phyloP scores from a whole-genome alignment of 2,113 vertebrate genomes.

The Cyprinus carpio region DNA sequence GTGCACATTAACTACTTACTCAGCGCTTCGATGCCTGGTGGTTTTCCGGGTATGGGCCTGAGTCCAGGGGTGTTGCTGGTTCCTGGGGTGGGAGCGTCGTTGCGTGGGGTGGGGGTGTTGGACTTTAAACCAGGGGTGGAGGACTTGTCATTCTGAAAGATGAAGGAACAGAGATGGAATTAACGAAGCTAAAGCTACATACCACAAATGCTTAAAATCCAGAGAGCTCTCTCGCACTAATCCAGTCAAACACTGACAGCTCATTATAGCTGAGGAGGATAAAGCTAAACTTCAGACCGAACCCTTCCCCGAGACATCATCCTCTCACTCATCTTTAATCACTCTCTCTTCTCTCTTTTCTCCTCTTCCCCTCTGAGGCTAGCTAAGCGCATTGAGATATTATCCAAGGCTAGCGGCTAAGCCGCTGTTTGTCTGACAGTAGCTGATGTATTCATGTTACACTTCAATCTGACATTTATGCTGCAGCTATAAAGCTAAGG shows the following conservation, averaged over 20 bases:
- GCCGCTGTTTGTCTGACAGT: conserved; percentile 55
- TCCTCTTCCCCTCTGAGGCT: conserved; percentile 30
- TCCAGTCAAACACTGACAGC: conserved; percentile 72
- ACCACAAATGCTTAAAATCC: conserved; percentile 60
- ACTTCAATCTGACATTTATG: conserved; percentile 70
- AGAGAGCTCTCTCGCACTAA: conserved; percentile 67
- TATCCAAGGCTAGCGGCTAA: conserved; percentile 15
- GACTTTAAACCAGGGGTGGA: conserved; percentile 95
- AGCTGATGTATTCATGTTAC: conserved; percentile 38
- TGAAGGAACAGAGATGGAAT: conserved; percentile 37
- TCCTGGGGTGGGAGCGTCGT: conserved; percentile 91
- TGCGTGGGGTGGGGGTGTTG: conserved; percentile 92
- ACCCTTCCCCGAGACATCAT: conserved; percentile 58
- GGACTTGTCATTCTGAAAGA: conserved; percentile 91
- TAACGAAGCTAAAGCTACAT: conserved; percentile 31
- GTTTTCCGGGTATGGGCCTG: conserved; percentile 88
- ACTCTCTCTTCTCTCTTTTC: conserved; percentile 43
- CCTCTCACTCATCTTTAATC: conserved; percentile 60
- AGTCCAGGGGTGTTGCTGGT: conserved; percentile 94
- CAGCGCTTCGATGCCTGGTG: conserved; percentile 85
- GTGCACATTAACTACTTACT: conserved; percentile 60
- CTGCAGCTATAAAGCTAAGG: conserved; percentile 27
- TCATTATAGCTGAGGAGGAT: conserved; percentile 65
- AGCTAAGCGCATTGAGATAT: conserved; percentile 51
- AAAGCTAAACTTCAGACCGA: conserved; percentile 61